A percentile compares a stretch with the other conserved stretches of the same genome.
phyloP scores from a whole-genome alignment of 2,888 invertebrate species.

The Drosophila nigricruria region DNA sequence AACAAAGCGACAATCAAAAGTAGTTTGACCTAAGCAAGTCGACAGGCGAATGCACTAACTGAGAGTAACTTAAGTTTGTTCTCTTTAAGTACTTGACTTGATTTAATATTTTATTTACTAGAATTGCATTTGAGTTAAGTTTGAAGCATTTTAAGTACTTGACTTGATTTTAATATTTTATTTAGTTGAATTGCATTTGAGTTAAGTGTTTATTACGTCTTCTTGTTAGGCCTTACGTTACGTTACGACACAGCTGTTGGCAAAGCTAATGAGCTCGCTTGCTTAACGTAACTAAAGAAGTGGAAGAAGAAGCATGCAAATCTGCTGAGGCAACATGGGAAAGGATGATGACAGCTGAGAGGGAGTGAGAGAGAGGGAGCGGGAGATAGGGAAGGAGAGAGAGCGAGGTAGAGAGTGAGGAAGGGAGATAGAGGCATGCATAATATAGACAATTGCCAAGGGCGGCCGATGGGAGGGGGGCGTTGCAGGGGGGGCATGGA shows the following conservation, averaged over 20 bases:
- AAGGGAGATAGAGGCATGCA: neutral
- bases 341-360: conserved; percentile 45
- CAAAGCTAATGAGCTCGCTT: conserved; percentile 7
- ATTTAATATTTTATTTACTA: neutral
- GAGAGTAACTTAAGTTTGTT: neutral
- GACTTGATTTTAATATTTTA: neutral
- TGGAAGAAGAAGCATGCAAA: conserved; percentile 48
- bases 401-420: neutral
- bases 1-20: conserved; percentile 21
- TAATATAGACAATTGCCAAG: conserved; percentile 48
- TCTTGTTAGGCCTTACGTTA: neutral
- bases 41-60: conserved; percentile 21
- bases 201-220: neutral
- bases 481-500: conserved; percentile 25
- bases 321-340: conserved; percentile 25
- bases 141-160: neutral
- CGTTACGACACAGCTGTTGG: neutral
- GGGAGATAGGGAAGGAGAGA: neutral
- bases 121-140: neutral
- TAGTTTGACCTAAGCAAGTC: neutral
- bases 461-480: conserved; percentile 31
- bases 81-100: neutral
- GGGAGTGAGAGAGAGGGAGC: neutral
- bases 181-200: neutral
- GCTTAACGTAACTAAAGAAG: conserved; percentile 5